Evolutionary conservation across 2,797 vertebrate genomes (phyloP).

Genomic region (Myoxocephalus aenaeus): DNA sequence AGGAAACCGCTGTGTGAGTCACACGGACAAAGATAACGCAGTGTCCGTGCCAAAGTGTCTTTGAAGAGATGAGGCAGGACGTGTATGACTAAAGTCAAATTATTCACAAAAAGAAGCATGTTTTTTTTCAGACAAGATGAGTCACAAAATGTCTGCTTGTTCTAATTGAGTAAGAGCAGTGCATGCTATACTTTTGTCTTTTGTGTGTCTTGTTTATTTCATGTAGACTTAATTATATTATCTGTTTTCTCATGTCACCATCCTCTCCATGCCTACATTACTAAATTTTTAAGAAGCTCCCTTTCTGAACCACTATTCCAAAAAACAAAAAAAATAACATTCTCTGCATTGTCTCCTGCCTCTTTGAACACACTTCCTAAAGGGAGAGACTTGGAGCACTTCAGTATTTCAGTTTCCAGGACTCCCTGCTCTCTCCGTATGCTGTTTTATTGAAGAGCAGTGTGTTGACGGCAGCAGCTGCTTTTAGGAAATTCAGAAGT

Average conservation of each 20-base stretch:
- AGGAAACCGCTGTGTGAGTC: background rate
- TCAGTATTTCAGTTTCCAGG: conserved; percentile 23
- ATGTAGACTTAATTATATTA: background rate
- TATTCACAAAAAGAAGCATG: background rate
- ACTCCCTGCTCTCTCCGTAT: conserved; percentile 14
- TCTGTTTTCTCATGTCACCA: background rate
- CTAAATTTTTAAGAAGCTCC: background rate
- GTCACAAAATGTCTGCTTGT: conserved; percentile 20
- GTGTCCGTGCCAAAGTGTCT: background rate
- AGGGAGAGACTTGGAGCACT: conserved; percentile 34
- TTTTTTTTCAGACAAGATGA: conserved; percentile 50
- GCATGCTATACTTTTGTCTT: background rate
- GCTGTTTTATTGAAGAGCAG: conserved; percentile 23
- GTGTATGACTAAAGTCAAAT: conserved; percentile 11
- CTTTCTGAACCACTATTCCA: background rate
- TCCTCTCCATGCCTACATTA: background rate
- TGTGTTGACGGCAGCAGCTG: conserved; percentile 1
- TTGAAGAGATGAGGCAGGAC: background rate
- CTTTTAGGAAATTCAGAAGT: conserved; percentile 25
- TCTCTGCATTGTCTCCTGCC: conserved; percentile 20
- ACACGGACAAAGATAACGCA: background rate
- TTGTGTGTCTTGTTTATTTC: conserved; percentile 13
- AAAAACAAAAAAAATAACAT: background rate
- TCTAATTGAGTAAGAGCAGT: conserved; percentile 3
- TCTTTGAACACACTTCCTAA: conserved; percentile 31